Base-by-base conservation (phyloP, 2,797 vertebrate species). In the Ataeniobius toweri region DNA sequence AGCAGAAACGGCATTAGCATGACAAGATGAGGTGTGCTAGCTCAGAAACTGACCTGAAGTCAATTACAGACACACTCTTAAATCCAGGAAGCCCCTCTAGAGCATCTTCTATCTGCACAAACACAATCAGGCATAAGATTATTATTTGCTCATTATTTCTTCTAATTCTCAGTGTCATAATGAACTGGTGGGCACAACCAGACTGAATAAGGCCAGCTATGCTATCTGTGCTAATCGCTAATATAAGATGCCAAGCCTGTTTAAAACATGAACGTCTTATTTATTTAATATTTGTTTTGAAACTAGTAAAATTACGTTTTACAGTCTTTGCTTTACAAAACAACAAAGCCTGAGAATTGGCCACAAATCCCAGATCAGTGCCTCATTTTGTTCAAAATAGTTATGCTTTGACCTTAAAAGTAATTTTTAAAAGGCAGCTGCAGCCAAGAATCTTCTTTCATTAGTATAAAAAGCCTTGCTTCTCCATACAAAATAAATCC, bases 81-180 rank as follows among this genome's bases (percentile, higher is more conserved):
- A 97, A 99, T 86, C 97, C 98, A 77, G 96, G 96, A 58, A 98
- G 93, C 46, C 88, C 94, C 89, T 94, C 85, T 92, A 98, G 96
- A 82, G 96, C 94, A 1, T 93, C 94, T 91, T 96, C 93, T 69
- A 98, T 96, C 98, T 99, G 89, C 20, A 92, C 24, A 89, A 78
- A 85, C 22, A 83, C 13, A 1, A 84, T 26, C 16, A 58, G 16
- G 28, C 24, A 56, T 79, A 3, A 78, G 14, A 72, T 44, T 63
- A 86, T 39, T 59, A 10, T 6, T 61, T 1, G 24, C 26, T 41
- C 39, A 41, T 3, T 16, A 36, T 41, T 74, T 41, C 5, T 74
- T 76, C 75, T 44, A 31, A 71, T 46, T 70, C n/a, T 26, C 16
- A 51, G 26, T 36, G 71, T 22, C 2, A 28, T 2, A 73, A 68